Evolutionary conservation across 2,888 invertebrate genomes (phyloP), one percentile per base, ranked within the genome.

Genomic region (Julus scanicus): DNA sequence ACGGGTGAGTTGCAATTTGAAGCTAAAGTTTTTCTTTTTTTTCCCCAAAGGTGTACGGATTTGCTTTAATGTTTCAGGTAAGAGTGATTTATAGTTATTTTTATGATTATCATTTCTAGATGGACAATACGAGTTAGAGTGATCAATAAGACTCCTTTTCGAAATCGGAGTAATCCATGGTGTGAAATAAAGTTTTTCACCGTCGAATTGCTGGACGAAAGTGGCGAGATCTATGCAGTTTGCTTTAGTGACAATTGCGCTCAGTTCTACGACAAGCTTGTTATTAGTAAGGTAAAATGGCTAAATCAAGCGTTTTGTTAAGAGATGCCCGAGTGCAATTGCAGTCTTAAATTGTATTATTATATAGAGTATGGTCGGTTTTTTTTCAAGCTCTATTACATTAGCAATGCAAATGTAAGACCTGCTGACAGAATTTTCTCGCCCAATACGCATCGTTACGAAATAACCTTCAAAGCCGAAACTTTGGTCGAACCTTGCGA

Each of bases 151-250:
- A 94, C 95, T 0, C 91, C 93, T 0, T 95, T 99, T 85, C 94
- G 96, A 89, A 95, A 95, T 0, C 99, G 98, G 97, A 96, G 95
- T 89, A 99, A 99, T 92, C 95, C 97, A 0, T 94, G 95, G 89
- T 98, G 98, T 0, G 98, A 98, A 92, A 99, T 99, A 0, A 97
- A 97, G 92, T 93, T 99, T 2, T 99, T 99, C 92, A 96, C 95
- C 89, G 95, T 98, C 93, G 98, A 98, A 92, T 93, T 99, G n/a
- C 93, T 96, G 89, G 99, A 99, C 92, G 97, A 98, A 91, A 96
- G 95, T 89, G 98, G 98, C 2, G 98, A 99, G 93, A 98, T 99
- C 90, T 94, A 97, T 89, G 96, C 96, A 71, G 98, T 98, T 0
- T 98, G 95, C 2, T 99, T 99, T 92, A 96, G 95, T 90, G 96